phyloP scores from a whole-genome alignment of 2,113 vertebrate species.

The Thinocorus orbignyianus region DNA sequence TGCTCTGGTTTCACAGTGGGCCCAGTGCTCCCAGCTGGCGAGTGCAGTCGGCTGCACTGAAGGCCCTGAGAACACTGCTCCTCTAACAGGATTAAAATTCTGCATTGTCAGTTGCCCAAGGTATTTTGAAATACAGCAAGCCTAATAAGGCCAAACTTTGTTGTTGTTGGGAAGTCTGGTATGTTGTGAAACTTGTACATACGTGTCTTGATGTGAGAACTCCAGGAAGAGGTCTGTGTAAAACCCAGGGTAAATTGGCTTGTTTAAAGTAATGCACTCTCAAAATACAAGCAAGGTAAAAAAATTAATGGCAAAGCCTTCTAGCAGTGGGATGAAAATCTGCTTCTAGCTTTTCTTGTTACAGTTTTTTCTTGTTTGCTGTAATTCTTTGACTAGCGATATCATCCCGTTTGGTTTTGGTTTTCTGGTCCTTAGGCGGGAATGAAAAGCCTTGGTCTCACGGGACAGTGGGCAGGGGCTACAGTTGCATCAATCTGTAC shows the following conservation, averaged over 20 bases:
- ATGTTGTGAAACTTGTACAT: background rate
- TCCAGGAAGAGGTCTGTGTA: background rate
- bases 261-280: accelerated
- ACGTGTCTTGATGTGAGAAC: background rate
- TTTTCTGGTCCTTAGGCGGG: background rate
- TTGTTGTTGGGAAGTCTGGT: background rate
- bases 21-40: background rate
- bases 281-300: background rate
- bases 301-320: background rate
- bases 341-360: background rate
- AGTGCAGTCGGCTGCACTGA: background rate
- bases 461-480: background rate
- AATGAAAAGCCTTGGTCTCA: background rate
- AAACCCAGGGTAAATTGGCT: background rate
- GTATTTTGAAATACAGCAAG: background rate
- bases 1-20: background rate
- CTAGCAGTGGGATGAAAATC: background rate
- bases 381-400: background rate
- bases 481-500: accelerated
- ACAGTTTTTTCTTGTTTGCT: background rate
- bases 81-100: background rate
- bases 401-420: background rate
- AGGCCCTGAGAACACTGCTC: background rate
- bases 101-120: background rate
- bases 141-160: background rate